These are phyloP conservation scores for Scelioninae gen. 1 DNA, from an alignment of 2,888 invertebrate genomes.

Conservation along the genomic window DNA sequence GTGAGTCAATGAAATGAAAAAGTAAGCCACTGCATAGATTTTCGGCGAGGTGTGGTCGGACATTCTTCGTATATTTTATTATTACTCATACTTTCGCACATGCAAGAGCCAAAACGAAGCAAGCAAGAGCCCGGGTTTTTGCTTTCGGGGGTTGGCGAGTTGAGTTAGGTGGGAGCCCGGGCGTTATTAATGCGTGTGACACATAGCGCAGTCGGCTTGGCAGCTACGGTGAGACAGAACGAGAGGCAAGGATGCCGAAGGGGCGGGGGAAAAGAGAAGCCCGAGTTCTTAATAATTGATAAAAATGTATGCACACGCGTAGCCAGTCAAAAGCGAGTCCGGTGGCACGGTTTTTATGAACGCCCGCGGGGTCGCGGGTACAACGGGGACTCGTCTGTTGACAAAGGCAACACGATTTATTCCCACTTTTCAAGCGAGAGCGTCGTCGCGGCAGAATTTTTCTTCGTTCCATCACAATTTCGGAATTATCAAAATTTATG, in stretches of 20 bases:
- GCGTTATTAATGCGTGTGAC: conserved; percentile 83
- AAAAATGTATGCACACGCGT: conserved; percentile 83
- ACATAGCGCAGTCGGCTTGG: conserved; percentile 64
- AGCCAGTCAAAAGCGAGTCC: conserved; percentile 73
- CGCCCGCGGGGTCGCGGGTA: too few species aligned
- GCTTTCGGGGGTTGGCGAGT: conserved; percentile 67
- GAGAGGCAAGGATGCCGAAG: conserved; percentile 65
- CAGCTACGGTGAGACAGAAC: conserved; percentile 61
- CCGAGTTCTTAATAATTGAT: conserved; percentile 84
- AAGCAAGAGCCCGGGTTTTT: conserved; percentile 53
- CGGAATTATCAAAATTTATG: too few species aligned
- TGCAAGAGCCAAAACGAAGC: conserved; percentile 1
- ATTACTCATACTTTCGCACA: conserved; percentile 80
- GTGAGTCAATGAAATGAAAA: conserved; percentile 64
- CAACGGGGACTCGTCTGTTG: conserved; percentile 72
- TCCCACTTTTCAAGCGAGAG: too few species aligned
- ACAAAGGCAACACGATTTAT: conserved; percentile 83
- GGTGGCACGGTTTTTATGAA: conserved; percentile 68
- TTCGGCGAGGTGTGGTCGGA: conserved; percentile 69
- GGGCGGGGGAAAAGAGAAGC: conserved; percentile 67
- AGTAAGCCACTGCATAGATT: conserved; percentile 50
- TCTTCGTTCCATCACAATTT: too few species aligned
- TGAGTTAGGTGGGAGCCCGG: conserved; percentile 72
- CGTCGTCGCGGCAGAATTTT: too few species aligned
- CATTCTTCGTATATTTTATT: conserved; percentile 82